Base-by-base conservation (phyloP, 2,797 vertebrate species). In the Harpagifer antarcticus region DNA sequence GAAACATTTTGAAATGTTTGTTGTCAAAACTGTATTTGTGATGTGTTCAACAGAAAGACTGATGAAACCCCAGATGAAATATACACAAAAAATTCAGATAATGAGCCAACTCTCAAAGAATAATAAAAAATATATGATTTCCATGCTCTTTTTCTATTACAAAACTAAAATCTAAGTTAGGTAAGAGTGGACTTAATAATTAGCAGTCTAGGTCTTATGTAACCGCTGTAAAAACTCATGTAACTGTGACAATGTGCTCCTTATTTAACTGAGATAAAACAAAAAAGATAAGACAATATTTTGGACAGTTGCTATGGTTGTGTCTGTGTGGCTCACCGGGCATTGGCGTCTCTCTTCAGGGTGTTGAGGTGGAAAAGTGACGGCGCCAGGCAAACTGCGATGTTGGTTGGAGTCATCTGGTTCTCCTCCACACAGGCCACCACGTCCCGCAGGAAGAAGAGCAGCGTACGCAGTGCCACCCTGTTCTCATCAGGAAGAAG, bases 361-460 rank as follows among this genome's bases (percentile, higher is more conserved):
- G 91, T 93, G 88, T 95, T 96, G 67, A 98, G 95, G 90, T 98
- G 97, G 84, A 98, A 98, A 16, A 98, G 92, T 0, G 97, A 96
- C 0, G 97, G 97, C 0, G 97, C 96, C 62, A 97, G 91, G 57
- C 97, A 98, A 17, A 98, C 96, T 0, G 97, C 96, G 0, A 97
- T 91, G 89, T 97, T 98, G 54, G 95, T 96, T 3, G 96, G 95
- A 14, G 96, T 97, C 97, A 98, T 98, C 77, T 97, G 97, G 87
- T 97, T 98, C 75, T 96, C 95, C 2, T 94, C 91, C 72, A 95
- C 94, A 44, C 94, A 95, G 68, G 94, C 89, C 43, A 96, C 96
- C 15, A 97, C 96, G 20, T 97, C 96, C 9, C 89, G 66, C 61
- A 98, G 93, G 88, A 98, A 97, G 87, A 92, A 92, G 10, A 98